Conservation (phyloP, 2,888 invertebrate genomes). For the Salticus scenicus region DNA sequence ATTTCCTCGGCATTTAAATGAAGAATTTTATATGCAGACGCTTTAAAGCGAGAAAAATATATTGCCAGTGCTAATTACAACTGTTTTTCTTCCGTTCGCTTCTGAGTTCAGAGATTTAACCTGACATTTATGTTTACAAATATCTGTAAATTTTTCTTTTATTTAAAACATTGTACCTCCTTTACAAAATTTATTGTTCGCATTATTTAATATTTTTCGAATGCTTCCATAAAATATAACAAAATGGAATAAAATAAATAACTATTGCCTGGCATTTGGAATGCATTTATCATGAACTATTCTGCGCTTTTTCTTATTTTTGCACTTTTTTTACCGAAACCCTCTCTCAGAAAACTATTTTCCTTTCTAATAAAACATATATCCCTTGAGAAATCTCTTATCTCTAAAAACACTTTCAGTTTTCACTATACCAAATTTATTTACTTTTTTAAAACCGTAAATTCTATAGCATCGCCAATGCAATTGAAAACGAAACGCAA, state of each 20-base stretch:
- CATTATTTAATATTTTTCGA: conserved; percentile 13
- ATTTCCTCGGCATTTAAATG: no score
- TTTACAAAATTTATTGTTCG: conserved; percentile 8
- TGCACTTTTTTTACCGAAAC: background rate
- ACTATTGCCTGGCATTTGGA: background rate
- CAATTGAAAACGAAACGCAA: conserved; percentile 9
- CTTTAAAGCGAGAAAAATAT: no score
- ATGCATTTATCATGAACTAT: conserved; percentile 4
- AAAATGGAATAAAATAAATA: conserved; percentile 1
- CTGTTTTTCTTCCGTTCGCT: no score
- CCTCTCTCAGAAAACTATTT: conserved; percentile 11
- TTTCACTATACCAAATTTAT: conserved; percentile 16
- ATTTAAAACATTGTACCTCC: background rate
- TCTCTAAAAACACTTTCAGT: conserved; percentile 15
- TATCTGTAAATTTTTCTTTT: no score
- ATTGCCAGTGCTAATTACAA: no score
- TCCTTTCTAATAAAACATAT: conserved; percentile 19
- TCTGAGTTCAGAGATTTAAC: background rate
- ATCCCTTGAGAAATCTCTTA: conserved; percentile 17
- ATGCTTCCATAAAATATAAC: background rate
- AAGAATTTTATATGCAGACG: no score
- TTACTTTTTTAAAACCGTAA: conserved; percentile 8
- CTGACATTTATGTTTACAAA: background rate
- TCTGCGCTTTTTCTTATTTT: background rate
- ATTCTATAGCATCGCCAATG: background rate